Percentiles rank a stretch among this genome's conserved stretches.
phyloP scores from a whole-genome alignment of 2,113 vertebrate genomes.

The Mustela lutreola region DNA sequence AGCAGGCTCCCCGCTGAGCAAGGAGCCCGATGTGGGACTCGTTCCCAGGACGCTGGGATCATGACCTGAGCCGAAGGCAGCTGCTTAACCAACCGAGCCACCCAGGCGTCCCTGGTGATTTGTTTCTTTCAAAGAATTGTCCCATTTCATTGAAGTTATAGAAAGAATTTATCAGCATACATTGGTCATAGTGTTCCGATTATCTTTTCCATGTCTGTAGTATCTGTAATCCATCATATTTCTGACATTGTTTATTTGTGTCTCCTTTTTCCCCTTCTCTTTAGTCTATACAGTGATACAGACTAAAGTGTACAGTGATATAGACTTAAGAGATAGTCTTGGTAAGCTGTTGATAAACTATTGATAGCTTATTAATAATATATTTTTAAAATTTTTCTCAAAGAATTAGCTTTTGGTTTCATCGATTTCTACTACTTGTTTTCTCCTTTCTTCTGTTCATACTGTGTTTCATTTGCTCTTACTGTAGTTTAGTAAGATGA shows the following conservation, averaged over 20 bases:
- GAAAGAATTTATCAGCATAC: not conserved
- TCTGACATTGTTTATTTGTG: not conserved
- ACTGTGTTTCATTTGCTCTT: not conserved
- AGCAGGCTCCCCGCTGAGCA: too few relatives aligned
- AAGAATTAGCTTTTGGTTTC: not conserved
- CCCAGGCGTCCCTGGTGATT: too few relatives aligned
- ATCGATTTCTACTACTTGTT: not conserved
- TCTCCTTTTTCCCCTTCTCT: not conserved
- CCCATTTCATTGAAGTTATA: not conserved
- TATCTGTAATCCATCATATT: not conserved
- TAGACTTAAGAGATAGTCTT: too few relatives aligned
- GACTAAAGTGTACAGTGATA: too few relatives aligned
- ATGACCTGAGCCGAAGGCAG: too few relatives aligned
- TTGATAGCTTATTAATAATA: not conserved
- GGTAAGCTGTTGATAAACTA: too few relatives aligned
- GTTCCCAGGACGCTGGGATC: too few relatives aligned
- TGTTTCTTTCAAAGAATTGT: slow-evolving; percentile 28
- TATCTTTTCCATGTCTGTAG: not conserved
- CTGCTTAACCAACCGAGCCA: too few relatives aligned
- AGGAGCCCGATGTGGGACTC: too few relatives aligned
- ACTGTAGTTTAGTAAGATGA: not conserved
- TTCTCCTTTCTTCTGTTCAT: not conserved
- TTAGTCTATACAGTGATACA: not conserved
- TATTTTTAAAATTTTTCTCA: not conserved
- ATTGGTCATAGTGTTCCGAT: not conserved